A percentile compares a stretch with the other conserved stretches of the same genome.
phyloP scores from a whole-genome alignment of 1,140 invertebrate species.

The Neotoxoptera formosana region DNA sequence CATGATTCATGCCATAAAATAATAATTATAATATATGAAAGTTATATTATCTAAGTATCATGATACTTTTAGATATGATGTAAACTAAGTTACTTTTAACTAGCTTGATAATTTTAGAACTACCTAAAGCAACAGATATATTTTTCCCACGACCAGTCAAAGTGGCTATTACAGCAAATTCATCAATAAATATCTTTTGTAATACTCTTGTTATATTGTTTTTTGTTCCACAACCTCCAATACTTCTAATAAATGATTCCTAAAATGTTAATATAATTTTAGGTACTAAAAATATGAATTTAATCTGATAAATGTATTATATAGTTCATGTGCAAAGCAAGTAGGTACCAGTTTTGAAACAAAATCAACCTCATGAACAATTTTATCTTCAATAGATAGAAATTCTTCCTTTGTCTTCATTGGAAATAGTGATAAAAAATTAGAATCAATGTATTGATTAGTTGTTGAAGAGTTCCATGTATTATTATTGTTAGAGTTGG shows the following conservation, averaged over 20 bases:
- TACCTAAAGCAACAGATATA: neutral
- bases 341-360: neutral
- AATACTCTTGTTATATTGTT: neutral
- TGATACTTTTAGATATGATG: neutral
- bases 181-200: neutral
- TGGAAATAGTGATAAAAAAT: conserved; percentile 13
- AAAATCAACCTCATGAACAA: neutral
- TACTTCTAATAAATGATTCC: conserved; percentile 4
- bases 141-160: conserved; percentile 24
- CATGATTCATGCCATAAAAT: too few relatives aligned
- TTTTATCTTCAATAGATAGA: neutral
- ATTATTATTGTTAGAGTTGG: neutral
- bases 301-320: neutral
- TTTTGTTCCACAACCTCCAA: neutral
- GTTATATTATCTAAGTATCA: too few relatives aligned
- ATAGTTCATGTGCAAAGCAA: neutral
- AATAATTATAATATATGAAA: too few relatives aligned
- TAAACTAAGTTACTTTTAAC: neutral
- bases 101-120: neutral
- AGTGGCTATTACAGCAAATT: neutral
- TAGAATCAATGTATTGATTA: neutral
- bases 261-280: neutral
- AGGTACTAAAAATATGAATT: neutral
- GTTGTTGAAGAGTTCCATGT: neutral
- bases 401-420: neutral